These are phyloP conservation scores for Lithobates pipiens DNA, from an alignment of 2,797 vertebrate genomes.

Conservation along the genomic window DNA sequence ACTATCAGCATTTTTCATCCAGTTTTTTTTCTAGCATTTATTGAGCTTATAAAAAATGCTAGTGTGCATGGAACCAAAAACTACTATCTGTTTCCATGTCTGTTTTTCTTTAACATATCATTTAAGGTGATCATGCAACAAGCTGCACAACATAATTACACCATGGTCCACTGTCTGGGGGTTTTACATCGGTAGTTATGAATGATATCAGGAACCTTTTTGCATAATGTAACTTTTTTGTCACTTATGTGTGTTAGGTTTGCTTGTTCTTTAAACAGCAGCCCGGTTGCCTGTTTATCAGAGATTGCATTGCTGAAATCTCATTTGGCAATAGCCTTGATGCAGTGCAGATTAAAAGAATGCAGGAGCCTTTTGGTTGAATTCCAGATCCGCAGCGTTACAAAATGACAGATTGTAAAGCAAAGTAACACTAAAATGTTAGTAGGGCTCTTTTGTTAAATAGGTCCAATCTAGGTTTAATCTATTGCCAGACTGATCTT, in stretches of 20 bases:
- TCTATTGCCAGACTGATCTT: constrained; percentile 54
- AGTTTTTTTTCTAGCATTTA: no score
- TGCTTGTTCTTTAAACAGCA: neutral
- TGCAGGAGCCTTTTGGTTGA: constrained; percentile 44
- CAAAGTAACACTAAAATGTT: constrained; percentile 59
- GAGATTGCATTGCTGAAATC: constrained; percentile 39
- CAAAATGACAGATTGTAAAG: constrained; percentile 53
- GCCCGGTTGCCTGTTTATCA: constrained; percentile 28
- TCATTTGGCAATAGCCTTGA: constrained; percentile 46
- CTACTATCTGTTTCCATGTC: no score
- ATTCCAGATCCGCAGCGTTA: constrained; percentile 51
- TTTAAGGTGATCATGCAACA: no score
- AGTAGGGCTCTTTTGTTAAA: constrained; percentile 60
- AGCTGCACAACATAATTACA: neutral
- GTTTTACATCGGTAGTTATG: neutral
- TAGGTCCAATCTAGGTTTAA: constrained; percentile 56
- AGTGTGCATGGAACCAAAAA: no score
- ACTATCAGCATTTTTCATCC: no score
- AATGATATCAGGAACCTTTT: neutral
- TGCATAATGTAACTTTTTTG: neutral
- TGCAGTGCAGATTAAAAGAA: constrained; percentile 55
- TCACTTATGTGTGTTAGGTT: neutral
- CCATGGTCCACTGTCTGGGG: neutral
- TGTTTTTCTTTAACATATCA: no score
- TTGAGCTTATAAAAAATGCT: no score